Conservation (phyloP, 2,888 invertebrate genomes). For the Ophion obscuratus region DNA sequence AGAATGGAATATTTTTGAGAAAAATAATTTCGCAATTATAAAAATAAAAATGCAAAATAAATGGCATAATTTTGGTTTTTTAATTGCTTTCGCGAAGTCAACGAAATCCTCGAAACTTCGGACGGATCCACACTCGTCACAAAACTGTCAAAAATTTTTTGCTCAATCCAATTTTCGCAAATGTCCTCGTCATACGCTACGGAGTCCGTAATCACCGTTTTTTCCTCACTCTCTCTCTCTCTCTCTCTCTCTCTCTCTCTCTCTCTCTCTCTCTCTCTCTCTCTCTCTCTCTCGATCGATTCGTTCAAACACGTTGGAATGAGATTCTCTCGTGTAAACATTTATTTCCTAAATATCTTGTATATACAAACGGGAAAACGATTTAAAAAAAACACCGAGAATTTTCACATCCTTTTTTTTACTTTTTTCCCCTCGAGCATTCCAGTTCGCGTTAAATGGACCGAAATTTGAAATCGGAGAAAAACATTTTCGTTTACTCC, state of each 20-base stretch:
- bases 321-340: slow-evolving; percentile 76
- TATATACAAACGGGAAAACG: slow-evolving; percentile 80
- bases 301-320: slow-evolving; percentile 52
- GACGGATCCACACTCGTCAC: background rate
- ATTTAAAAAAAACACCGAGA: slow-evolving; percentile 74
- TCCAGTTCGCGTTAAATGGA: slow-evolving; percentile 37
- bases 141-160: background rate
- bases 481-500: slow-evolving; percentile 3
- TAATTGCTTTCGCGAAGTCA: background rate
- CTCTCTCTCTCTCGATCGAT: slow-evolving; percentile 51
- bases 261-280: slow-evolving; percentile 12
- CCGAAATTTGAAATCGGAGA: slow-evolving; percentile 30
- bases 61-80: background rate
- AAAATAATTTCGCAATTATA: background rate
- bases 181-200: background rate
- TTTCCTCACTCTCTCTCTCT: slow-evolving; percentile 4
- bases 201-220: background rate
- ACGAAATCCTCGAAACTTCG: background rate
- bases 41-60: background rate
- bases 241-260: slow-evolving; percentile 44
- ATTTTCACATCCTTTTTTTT: slow-evolving; percentile 44
- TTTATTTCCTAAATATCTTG: slow-evolving; percentile 74
- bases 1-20: too few relatives aligned
- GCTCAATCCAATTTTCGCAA: slow-evolving; percentile 2
- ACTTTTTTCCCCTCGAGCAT: slow-evolving; percentile 39